These are phyloP conservation scores for Hydrocynus forskahlii DNA, from an alignment of 2,797 vertebrate genomes.

Conservation along the genomic window DNA sequence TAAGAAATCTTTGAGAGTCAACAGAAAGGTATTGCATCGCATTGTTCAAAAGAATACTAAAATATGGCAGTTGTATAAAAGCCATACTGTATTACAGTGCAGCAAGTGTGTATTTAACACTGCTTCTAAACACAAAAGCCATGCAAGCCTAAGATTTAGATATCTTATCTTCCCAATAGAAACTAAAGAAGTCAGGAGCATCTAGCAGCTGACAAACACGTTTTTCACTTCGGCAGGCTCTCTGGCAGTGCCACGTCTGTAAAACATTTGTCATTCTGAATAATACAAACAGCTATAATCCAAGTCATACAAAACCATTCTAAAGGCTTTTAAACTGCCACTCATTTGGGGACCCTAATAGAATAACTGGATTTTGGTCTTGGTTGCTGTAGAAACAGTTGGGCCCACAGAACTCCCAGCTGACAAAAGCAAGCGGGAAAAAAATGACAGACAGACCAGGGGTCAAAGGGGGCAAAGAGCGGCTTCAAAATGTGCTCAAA, in stretches of 20 bases:
- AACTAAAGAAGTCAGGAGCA: background rate
- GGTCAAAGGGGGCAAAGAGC: constrained; percentile 43
- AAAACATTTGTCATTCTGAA: constrained; percentile 6
- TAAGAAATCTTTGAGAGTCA: constrained; percentile 13
- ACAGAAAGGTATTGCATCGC: background rate
- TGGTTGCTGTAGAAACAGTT: constrained; percentile 55
- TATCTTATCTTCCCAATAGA: background rate
- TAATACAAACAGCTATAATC: constrained; percentile 25
- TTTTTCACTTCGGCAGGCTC: background rate
- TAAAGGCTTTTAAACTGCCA: constrained; percentile 19
- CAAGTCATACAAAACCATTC: constrained; percentile 16
- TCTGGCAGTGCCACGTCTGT: background rate
- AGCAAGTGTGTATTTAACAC: constrained; percentile 37
- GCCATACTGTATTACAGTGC: background rate
- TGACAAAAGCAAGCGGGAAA: constrained; percentile 35
- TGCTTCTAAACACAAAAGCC: constrained; percentile 37
- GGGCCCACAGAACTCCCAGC: constrained; percentile 45
- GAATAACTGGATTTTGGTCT: constrained; percentile 46
- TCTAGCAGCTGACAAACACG: constrained; percentile 10
- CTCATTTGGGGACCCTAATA: constrained; percentile 10
- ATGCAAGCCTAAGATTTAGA: constrained; percentile 26
- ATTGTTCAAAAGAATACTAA: background rate
- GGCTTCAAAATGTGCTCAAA: constrained; percentile 50
- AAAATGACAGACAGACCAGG: constrained; percentile 32
- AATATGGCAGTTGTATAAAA: background rate